These are phyloP conservation scores for Myocastor coypus DNA, from an alignment of 2,113 vertebrate genomes.

Conservation along the genomic window DNA sequence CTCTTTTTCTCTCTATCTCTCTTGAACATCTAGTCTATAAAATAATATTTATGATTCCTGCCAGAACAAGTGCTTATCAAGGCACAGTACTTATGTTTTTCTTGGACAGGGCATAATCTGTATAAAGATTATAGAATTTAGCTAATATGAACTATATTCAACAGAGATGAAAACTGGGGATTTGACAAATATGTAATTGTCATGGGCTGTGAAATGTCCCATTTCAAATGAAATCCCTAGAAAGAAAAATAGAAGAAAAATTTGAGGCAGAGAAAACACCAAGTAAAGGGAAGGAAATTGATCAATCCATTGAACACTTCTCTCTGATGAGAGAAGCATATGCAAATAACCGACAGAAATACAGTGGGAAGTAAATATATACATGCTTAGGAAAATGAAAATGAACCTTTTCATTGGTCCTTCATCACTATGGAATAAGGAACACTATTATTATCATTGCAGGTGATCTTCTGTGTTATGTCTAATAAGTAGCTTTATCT, in stretches of 20 bases:
- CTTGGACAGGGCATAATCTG: not conserved
- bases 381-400: constrained; percentile 75
- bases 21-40: constrained; percentile 56
- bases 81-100: not conserved
- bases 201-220: not conserved
- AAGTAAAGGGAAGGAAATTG: not conserved
- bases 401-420: constrained; percentile 56
- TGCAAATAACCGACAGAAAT: not conserved
- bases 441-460: constrained; percentile 60
- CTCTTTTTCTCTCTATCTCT: constrained; percentile 23
- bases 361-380: not conserved
- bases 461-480: constrained; percentile 63
- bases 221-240: not conserved
- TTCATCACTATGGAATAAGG: constrained; percentile 73
- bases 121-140: constrained; percentile 1
- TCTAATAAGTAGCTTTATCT: constrained; percentile 67
- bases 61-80: constrained; percentile 13
- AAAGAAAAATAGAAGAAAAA: constrained; percentile 36
- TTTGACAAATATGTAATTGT: not conserved
- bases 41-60: constrained; percentile 58
- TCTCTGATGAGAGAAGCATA: not conserved
- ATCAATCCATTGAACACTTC: not conserved
- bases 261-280: not conserved
- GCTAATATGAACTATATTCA: constrained; percentile 31
- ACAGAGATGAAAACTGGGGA: not conserved